Percentiles rank a stretch among this genome's conserved stretches.
phyloP scores from a whole-genome alignment of 2,888 invertebrate species.

The Heteropelma amictum region DNA sequence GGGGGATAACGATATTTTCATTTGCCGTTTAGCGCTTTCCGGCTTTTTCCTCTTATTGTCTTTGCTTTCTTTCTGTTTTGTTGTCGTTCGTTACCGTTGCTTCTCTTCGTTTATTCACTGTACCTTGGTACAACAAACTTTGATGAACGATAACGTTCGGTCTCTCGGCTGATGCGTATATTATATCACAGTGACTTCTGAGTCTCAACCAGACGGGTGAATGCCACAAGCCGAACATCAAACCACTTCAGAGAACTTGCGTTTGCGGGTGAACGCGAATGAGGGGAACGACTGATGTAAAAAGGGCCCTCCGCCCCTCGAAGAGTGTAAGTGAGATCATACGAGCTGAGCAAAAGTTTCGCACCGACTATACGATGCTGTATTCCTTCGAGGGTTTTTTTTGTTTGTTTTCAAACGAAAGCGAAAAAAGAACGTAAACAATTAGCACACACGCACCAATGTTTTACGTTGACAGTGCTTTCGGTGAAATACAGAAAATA shows the following conservation, averaged over 20 bases:
- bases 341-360: slow-evolving; percentile 29
- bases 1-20: slow-evolving; percentile 1
- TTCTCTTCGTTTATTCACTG: slow-evolving; percentile 1
- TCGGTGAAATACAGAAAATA: not conserved
- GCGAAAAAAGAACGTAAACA: not conserved
- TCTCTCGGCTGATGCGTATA: slow-evolving; percentile 10
- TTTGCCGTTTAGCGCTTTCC: not conserved
- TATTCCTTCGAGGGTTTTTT: slow-evolving; percentile 23
- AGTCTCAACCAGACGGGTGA: slow-evolving; percentile 57
- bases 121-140: not conserved
- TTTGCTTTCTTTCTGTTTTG: slow-evolving; percentile 12
- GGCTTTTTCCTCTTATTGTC: slow-evolving; percentile 10
- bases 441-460: not conserved
- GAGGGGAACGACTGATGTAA: slow-evolving; percentile 37
- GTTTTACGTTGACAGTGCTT: too few species aligned
- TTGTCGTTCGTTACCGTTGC: too few species aligned
- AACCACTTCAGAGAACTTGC: slow-evolving; percentile 66
- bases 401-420: not conserved
- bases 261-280: slow-evolving; percentile 55
- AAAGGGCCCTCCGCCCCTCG: not conserved
- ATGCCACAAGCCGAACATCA: slow-evolving; percentile 62
- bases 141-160: slow-evolving; percentile 12
- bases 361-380: slow-evolving; percentile 4
- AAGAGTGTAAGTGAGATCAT: slow-evolving; percentile 27
- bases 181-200: slow-evolving; percentile 54